Evolutionary conservation across 2,797 vertebrate species (phyloP).

Genomic region (Tangara arthus): DNA sequence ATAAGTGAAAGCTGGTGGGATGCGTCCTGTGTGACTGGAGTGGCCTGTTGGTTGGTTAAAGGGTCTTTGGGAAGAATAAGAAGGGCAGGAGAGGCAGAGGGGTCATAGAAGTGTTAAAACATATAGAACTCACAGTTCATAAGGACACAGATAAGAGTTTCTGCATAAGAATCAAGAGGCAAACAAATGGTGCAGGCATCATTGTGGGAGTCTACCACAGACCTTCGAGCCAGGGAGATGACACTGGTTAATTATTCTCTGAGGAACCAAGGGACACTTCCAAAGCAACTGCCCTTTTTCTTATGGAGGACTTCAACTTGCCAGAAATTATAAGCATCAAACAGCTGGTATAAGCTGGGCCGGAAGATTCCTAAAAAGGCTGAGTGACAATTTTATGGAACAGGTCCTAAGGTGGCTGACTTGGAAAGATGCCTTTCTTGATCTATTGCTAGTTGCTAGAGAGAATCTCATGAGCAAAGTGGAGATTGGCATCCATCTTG

Average conservation of each 20-base stretch:
- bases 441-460: neutral
- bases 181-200: neutral
- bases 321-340: neutral
- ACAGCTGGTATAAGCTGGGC: neutral
- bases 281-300: neutral
- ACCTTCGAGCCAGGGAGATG: fast-evolving
- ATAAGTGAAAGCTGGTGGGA: neutral
- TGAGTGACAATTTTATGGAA: neutral
- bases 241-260: neutral
- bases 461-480: fast-evolving
- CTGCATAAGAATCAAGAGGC: neutral
- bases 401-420: fast-evolving
- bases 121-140: neutral
- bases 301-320: neutral
- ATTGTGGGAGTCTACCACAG: neutral
- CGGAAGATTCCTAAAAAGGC: neutral
- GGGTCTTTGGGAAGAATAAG: neutral
- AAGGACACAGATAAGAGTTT: neutral
- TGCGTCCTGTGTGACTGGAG: neutral
- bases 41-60: neutral
- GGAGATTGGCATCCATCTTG: neutral
- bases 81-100: neutral
- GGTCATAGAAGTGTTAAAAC: neutral
- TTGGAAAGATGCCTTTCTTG: neutral
- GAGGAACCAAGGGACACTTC: neutral